phyloP scores from a whole-genome alignment of 2,888 invertebrate genomes.

The Xestia ashworthii region DNA sequence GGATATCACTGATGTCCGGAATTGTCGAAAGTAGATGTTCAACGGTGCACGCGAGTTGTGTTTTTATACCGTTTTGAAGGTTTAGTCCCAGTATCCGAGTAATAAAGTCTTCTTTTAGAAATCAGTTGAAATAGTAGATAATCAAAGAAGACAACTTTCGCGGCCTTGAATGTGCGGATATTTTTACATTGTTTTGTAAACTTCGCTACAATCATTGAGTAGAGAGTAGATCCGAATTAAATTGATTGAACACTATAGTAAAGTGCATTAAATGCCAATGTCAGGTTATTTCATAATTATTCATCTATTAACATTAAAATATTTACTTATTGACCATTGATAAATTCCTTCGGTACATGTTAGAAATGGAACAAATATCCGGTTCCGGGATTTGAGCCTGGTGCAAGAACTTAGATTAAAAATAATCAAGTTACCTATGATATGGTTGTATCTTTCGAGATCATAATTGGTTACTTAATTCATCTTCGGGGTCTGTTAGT shows the following conservation, averaged over 20 bases:
- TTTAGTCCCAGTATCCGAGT: background rate
- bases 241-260: background rate
- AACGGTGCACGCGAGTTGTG: conserved; percentile 26
- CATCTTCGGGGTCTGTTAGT: background rate
- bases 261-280: conserved; percentile 6
- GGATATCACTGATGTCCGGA: conserved; percentile 46
- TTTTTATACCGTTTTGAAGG: background rate
- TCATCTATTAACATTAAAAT: conserved; percentile 1
- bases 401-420: background rate
- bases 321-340: conserved; percentile 4
- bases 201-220: conserved; percentile 2
- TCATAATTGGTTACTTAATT: background rate
- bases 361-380: background rate
- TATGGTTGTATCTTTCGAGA: background rate
- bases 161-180: conserved; percentile 1
- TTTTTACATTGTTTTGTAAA: conserved; percentile 20
- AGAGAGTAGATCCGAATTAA: conserved; percentile 6
- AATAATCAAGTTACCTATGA: too few species aligned
- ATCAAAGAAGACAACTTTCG: background rate
- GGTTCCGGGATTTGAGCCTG: background rate
- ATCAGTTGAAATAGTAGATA: background rate
- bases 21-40: conserved; percentile 35
- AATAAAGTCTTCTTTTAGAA: conserved; percentile 15
- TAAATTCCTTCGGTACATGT: background rate
- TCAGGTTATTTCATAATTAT: background rate